Evolutionary conservation across 23 tunicate genomes (phyloP), one percentile per base, ranked within the genome.

Genomic region (Botrylloides violaceus): DNA sequence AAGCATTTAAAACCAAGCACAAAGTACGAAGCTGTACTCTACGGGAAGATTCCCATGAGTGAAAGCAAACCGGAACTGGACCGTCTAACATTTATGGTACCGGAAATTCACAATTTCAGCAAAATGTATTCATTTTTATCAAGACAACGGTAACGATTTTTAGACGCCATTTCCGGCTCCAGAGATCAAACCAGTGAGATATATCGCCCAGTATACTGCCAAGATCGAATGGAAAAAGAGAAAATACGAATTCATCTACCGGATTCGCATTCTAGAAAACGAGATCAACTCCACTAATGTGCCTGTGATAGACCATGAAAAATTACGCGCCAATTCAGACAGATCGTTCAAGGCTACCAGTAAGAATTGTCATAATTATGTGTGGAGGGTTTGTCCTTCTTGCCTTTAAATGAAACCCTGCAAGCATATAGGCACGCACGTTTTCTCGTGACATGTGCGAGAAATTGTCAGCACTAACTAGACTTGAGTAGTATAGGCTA

Each of bases 131-230:
- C n/a, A n/a, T n/a, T n/a, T n/a, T n/a, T n/a, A n/a, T n/a, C n/a
- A n/a, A n/a, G n/a, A n/a, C n/a, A n/a, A n/a, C n/a, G n/a, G 53
- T 7, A 7, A 43, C 15, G 15, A 7, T 43, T 7, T 43, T 43
- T 26, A 68, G 74, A 32, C 74, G 12, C 36, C 36, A 43, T 43
- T 68, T 23, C 74, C 74, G n/a, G 15, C 74, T 18, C 74, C 74
- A 6, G 3, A 22, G 9, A 9, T 68, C 21, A 68, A 68, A 43
- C 74, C 74, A 37, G 74, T 68, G 21, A 68, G 49, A 36, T 20
- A 23, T 28, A 43, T 36, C 22, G 58, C 22, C 19, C 58, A 35
- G 25, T 39, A 68, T 26, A 22, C 74, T 23, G 74, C 74, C 9
- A 38, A 24, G 3, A 68, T 68, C 25, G 49, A 68, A 0, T 68